Evolutionary conservation across 2,113 vertebrate genomes (phyloP), one percentile per base, ranked within the genome.

Genomic region (Lates calcarifer): DNA sequence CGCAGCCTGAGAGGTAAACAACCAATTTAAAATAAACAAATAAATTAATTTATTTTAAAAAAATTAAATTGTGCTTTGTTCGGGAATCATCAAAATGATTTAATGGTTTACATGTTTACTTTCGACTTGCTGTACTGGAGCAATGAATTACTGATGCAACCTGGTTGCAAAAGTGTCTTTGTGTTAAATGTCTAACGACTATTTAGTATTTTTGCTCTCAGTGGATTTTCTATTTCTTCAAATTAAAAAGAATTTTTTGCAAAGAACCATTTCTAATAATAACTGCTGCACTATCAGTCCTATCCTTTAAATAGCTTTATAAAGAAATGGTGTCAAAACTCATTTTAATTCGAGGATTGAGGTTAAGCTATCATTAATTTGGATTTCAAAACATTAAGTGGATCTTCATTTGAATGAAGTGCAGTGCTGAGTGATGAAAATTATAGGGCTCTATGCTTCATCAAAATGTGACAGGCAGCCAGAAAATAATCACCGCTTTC

Each of bases 1-100:
- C 98, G 97, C 91, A 99, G 96, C 90, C 98, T 99, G 95, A 43
- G 72, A 5, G 80, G 35, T 14, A 57, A 58, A 74, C 56, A 58
- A 69, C 15, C 67, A 39, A 76, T n/a, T n/a, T n/a, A n/a, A n/a
- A n/a, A n/a, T 35, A 80, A 72, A 35, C 4, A 41, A n/a, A 13
- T 22, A 47, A 22, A 22, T 1, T n/a, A n/a, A n/a, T n/a, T n/a
- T n/a, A n/a, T n/a, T n/a, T n/a, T n/a, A 47, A 66, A 49, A 47
- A 51, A 28, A 49, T 0, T 83, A 79, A 66, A 64, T 55, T 37
- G 3, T 53, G 31, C 2, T 60, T 60, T 55, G 45, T 35, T 55
- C 24, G 11, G 62, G 53, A 58, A 43, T 63, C 60, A 45, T 84
- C 56, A 51, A 60, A 60, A 35, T 58, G 24, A 74, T 63, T 68